phyloP scores from a whole-genome alignment of 2,888 invertebrate genomes.

The Anodontia alba region DNA sequence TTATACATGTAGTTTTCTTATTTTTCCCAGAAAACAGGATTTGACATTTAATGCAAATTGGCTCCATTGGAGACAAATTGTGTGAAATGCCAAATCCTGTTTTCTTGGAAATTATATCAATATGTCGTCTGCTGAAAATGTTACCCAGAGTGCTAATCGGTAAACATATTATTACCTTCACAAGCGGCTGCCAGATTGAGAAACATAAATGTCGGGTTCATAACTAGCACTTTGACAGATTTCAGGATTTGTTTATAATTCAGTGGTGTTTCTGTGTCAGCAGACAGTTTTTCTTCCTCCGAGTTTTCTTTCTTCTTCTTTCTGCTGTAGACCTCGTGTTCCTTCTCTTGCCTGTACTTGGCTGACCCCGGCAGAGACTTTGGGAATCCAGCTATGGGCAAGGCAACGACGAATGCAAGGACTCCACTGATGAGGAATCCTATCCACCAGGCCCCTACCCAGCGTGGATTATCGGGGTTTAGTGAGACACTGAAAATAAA shows the following conservation, averaged over 20 bases:
- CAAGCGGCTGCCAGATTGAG: slow-evolving; percentile 83
- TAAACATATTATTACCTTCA: slow-evolving; percentile 87
- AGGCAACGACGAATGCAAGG: slow-evolving; percentile 92
- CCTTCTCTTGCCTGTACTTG: slow-evolving; percentile 75
- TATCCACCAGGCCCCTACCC: slow-evolving; percentile 99
- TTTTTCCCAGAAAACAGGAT: no score
- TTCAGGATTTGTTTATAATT: slow-evolving; percentile 73
- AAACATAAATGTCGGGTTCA: slow-evolving; percentile 83
- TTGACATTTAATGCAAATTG: no score
- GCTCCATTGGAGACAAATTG: no score
- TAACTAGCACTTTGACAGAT: slow-evolving; percentile 76
- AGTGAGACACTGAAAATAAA: slow-evolving; percentile 66
- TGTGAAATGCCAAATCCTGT: no score
- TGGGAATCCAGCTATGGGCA: slow-evolving; percentile 92
- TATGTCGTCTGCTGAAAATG: no score
- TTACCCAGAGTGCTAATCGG: no score
- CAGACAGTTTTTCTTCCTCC: not conserved
- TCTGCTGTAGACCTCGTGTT: slow-evolving; percentile 75
- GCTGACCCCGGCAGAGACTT: slow-evolving; percentile 79
- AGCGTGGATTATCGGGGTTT: slow-evolving; percentile 85
- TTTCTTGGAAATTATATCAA: no score
- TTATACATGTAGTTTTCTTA: no score
- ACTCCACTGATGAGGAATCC: slow-evolving; percentile 93
- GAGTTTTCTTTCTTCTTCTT: slow-evolving; percentile 40
- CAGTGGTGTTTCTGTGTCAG: slow-evolving; percentile 28